A percentile compares a stretch with the other conserved stretches of the same genome.
Conservation (phyloP, 2,113 vertebrate species). For the Burhinus oedicnemus region DNA sequence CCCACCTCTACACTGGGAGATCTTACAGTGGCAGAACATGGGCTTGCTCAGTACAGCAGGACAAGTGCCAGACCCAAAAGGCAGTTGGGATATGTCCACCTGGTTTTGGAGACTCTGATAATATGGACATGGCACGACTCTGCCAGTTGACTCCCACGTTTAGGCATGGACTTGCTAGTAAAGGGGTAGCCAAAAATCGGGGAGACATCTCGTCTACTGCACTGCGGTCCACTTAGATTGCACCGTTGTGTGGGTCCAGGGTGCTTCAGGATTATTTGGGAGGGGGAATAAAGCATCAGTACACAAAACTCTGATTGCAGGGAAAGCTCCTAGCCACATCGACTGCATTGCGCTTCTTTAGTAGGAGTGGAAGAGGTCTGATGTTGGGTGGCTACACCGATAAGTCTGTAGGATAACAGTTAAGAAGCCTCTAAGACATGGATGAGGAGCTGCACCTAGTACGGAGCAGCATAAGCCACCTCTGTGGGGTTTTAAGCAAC, state of each 20-base stretch:
- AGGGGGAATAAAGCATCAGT: background rate
- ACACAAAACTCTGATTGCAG: background rate
- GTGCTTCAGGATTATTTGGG: background rate
- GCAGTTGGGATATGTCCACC: background rate
- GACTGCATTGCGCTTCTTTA: background rate
- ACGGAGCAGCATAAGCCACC: background rate
- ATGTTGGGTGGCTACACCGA: background rate
- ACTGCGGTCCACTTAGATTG: background rate
- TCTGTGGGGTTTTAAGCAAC: background rate
- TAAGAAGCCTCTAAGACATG: background rate
- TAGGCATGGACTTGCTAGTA: background rate
- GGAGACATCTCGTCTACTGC: background rate
- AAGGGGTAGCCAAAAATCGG: background rate
- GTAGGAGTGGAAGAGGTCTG: background rate
- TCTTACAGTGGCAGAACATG: background rate
- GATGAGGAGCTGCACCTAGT: background rate
- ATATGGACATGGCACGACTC: background rate
- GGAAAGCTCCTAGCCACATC: background rate
- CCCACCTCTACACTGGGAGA: background rate
- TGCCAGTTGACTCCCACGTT: background rate
- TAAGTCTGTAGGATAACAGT: background rate
- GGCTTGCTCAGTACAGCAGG: background rate
- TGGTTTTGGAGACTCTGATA: background rate
- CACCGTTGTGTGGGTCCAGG: accelerated
- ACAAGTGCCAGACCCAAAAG: background rate